Evolutionary conservation across 2,113 vertebrate genomes (phyloP).

Genomic region (Eolophus roseicapilla): DNA sequence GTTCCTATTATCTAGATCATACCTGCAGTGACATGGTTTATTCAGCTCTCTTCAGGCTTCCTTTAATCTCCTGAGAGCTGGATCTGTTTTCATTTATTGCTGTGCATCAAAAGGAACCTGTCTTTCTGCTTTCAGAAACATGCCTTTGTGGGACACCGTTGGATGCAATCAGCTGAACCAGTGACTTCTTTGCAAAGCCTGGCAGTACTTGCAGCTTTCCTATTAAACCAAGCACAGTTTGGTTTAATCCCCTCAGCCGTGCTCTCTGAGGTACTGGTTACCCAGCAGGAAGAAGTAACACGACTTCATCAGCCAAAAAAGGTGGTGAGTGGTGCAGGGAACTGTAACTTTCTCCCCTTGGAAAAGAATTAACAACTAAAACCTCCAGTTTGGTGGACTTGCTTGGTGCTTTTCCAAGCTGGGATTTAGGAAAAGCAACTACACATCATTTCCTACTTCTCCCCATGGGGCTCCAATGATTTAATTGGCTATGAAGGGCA

Average conservation of each 20-base stretch:
- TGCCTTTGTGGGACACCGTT: not conserved
- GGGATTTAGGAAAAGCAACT: conserved; percentile 1
- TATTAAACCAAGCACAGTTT: not conserved
- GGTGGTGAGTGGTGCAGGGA: not conserved
- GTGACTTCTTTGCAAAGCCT: not conserved
- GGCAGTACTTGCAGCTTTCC: not conserved
- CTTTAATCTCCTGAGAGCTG: conserved; percentile 44
- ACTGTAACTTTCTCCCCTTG: not conserved
- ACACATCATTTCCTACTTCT: conserved; percentile 23
- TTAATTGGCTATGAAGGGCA: conserved; percentile 44
- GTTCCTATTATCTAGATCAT: not conserved
- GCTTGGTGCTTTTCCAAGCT: conserved; percentile 26
- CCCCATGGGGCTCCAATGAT: conserved; percentile 1
- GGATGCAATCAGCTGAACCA: not conserved
- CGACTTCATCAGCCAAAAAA: not conserved
- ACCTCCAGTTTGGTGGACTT: not conserved
- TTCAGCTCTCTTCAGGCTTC: conserved; percentile 31
- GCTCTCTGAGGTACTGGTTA: not conserved
- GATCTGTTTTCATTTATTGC: conserved; percentile 13
- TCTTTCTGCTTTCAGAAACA: not conserved
- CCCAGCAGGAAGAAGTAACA: not conserved
- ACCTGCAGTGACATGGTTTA: not conserved
- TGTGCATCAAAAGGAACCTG: not conserved
- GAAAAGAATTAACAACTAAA: not conserved
- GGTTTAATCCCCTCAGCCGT: not conserved